Percentiles rank a stretch among this genome's conserved stretches.
Conservation (phyloP, 2,113 vertebrate genomes). For the Chiloscyllium plagiosum region DNA sequence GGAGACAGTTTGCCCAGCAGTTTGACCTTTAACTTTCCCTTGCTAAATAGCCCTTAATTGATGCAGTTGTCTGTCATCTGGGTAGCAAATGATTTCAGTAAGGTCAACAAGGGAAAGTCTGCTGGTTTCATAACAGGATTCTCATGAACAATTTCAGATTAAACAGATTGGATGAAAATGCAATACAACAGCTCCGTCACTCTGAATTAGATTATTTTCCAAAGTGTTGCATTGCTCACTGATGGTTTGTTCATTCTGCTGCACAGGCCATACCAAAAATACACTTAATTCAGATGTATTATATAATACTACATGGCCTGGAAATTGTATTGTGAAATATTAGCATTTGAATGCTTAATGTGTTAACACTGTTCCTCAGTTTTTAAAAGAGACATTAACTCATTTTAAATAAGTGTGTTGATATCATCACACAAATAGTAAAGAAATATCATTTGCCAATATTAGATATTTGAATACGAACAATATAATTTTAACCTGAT, state of each 20-base stretch:
- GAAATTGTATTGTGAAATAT: neutral
- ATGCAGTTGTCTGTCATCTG: constrained; percentile 82
- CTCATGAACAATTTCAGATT: constrained; percentile 1
- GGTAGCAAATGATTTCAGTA: constrained; percentile 75
- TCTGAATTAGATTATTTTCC: neutral
- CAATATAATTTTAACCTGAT: neutral
- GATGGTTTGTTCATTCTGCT: neutral
- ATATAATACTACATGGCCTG: neutral
- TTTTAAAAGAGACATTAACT: neutral
- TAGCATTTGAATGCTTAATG: neutral
- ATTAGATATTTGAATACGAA: neutral
- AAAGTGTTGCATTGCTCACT: neutral
- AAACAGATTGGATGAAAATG: constrained; percentile 14
- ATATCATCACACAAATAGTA: neutral
- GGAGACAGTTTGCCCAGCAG: constrained; percentile 64
- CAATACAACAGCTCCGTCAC: neutral
- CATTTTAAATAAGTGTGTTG: neutral
- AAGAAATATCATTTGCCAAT: neutral
- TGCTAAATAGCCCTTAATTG: constrained; percentile 82
- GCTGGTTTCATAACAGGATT: constrained; percentile 14
- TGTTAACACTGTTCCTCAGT: neutral
- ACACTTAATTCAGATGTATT: neutral
- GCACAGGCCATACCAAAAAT: neutral
- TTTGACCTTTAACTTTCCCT: constrained; percentile 77
- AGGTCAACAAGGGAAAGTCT: constrained; percentile 58